A percentile compares a stretch with the other conserved stretches of the same genome.
Evolutionary conservation across 2,797 vertebrate species (phyloP).

Genomic region (Galagoides demidoff): DNA sequence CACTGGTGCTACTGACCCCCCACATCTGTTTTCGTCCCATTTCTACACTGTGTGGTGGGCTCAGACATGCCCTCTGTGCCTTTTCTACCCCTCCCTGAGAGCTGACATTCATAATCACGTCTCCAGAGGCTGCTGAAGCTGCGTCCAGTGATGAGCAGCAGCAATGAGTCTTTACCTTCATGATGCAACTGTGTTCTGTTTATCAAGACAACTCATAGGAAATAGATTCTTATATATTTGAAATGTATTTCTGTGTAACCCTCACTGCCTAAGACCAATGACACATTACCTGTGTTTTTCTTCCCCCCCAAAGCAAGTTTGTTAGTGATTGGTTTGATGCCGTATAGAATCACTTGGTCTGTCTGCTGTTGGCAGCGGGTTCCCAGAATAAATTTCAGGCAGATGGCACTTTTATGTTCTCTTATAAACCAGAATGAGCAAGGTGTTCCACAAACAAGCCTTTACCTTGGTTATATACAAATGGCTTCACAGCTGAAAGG

Average conservation of each 20-base stretch:
- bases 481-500: not conserved
- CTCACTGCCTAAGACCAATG: accelerated
- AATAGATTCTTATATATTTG: too few species aligned
- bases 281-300: not conserved
- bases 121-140: not conserved
- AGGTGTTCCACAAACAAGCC: not conserved
- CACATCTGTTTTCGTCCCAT: accelerated
- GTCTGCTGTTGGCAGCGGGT: too few species aligned
- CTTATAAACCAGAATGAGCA: not conserved
- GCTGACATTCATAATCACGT: accelerated
- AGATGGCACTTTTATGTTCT: not conserved
- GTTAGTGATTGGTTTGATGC: not conserved
- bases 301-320: too few species aligned
- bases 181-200: accelerated
- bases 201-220: too few species aligned
- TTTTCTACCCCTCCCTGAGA: accelerated
- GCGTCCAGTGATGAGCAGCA: too few species aligned
- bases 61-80: accelerated
- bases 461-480: not conserved
- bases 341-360: accelerated
- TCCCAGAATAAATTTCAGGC: not conserved
- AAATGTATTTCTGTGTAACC: not conserved
- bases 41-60: not conserved
- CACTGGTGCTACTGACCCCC: accelerated
- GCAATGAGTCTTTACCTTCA: accelerated